Evolutionary conservation across 2,888 invertebrate genomes (phyloP), one percentile per base, ranked within the genome.

Genomic region (Octonoba sinensis): DNA sequence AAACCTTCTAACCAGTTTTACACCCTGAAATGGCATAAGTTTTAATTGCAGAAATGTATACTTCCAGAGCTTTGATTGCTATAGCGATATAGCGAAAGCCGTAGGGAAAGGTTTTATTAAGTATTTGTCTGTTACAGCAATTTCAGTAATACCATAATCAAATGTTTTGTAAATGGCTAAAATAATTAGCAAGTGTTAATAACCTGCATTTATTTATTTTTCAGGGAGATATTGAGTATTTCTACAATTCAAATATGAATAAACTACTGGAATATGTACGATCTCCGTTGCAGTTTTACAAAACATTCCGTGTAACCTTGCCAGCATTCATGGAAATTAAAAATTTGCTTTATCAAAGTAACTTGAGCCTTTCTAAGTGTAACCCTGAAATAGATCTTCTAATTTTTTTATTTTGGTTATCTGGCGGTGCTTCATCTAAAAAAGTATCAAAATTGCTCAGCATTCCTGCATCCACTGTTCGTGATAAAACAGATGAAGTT

Each of bases 381-480:
- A 47, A 49, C n/a, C 65, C 65, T 24, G 65, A 65, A 49, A 65
- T 65, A 20, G 65, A 65, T 22, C 49, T 65, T 11, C 65, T 65
- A 0, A 15, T 65, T 1, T 65, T 65, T 49, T 16, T 65, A 6
- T 65, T 49, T 20, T 65, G 65, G 65, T 36, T 65, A n/a, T 65
- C 65, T 49, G 49, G 47, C 12, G 65, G 65, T 6, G 47, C 46
- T n/a, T 65, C 65, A 13, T 65, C 22, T n/a, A 47, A 49, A 16
- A 65, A 49, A 15, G 49, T 49, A 15, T 44, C n/a, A 13, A 20
- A 47, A 20, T 46, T 49, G 3, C 49, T 47, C 8, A 24, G 15
- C 15, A 47, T 65, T 49, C 49, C 65, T 22, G 49, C 18, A 20
- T 15, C 65, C 15, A 24, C 22, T 2, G 3, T 65, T 13, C 2